phyloP scores from a whole-genome alignment of 2,888 invertebrate species.

The Gibbula magus region DNA sequence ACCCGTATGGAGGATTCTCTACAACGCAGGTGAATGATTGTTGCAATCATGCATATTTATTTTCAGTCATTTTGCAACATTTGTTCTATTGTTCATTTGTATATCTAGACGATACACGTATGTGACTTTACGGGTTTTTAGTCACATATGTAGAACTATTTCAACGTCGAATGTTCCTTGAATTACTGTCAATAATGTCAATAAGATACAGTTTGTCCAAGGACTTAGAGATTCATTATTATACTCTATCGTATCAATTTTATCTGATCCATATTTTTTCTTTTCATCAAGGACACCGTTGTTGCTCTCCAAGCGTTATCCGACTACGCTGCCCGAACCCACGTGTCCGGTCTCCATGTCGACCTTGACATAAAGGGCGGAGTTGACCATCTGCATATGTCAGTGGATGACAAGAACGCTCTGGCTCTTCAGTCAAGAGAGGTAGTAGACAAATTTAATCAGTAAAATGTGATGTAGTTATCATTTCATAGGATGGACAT shows the following conservation, averaged over 20 bases:
- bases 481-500: no score
- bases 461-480: no score
- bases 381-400: background rate
- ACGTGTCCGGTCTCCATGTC: slow-evolving; percentile 31
- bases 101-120: no score
- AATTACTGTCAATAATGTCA: no score
- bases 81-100: no score
- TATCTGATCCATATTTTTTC: background rate
- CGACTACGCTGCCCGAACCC: slow-evolving; percentile 31
- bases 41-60: no score
- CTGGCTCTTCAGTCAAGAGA: slow-evolving; percentile 68
- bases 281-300: slow-evolving; percentile 38
- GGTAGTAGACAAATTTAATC: slow-evolving; percentile 54
- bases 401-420: slow-evolving; percentile 57
- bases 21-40: slow-evolving; percentile 71
- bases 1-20: slow-evolving; percentile 71
- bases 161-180: no score
- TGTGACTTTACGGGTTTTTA: no score
- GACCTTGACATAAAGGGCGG: slow-evolving; percentile 26
- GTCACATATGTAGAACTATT: no score
- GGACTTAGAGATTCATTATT: no score
- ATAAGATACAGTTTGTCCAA: no score
- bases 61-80: no score
- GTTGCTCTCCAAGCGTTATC: slow-evolving; percentile 43
- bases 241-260: background rate